Evolutionary conservation across 2,888 invertebrate genomes (phyloP).

Genomic region (Podabrus alpinus): DNA sequence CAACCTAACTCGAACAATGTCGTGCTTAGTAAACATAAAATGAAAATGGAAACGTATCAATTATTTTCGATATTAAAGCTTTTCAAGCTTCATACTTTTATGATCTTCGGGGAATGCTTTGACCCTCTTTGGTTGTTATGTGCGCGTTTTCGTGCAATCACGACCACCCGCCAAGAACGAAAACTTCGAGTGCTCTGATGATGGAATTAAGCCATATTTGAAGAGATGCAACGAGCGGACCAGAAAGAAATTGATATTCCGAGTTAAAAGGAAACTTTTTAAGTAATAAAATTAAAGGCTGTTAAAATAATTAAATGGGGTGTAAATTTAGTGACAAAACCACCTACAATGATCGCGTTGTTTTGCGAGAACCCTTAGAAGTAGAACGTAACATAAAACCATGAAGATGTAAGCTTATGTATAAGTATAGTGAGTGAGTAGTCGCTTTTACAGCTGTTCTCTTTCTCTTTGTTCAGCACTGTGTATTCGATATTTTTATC

Average conservation of each 20-base stretch:
- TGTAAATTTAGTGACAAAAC: not conserved
- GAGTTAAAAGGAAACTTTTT: not conserved
- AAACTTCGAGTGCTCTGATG: not conserved
- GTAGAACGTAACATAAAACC: constrained; percentile 22
- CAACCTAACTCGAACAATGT: not conserved
- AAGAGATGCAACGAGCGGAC: not conserved
- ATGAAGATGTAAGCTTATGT: constrained; percentile 12
- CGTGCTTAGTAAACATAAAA: not conserved
- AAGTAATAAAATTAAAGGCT: not conserved
- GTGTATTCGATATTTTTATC: constrained; percentile 6
- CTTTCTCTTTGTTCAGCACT: constrained; percentile 8
- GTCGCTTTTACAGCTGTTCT: constrained; percentile 21
- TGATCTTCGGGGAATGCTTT: not conserved
- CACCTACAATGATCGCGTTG: constrained; percentile 16
- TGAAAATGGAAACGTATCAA: not conserved
- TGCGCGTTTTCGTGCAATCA: not conserved
- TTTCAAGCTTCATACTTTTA: not conserved
- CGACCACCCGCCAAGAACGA: not conserved
- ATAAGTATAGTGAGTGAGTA: constrained; percentile 10
- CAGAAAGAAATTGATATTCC: not conserved
- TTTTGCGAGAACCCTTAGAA: constrained; percentile 13
- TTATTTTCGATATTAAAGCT: not conserved
- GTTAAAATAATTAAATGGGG: not conserved
- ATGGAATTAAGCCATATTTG: not conserved
- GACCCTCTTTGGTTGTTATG: not conserved